phyloP scores from a whole-genome alignment of 2,888 invertebrate species.

The Pristionchus exspectatus region DNA sequence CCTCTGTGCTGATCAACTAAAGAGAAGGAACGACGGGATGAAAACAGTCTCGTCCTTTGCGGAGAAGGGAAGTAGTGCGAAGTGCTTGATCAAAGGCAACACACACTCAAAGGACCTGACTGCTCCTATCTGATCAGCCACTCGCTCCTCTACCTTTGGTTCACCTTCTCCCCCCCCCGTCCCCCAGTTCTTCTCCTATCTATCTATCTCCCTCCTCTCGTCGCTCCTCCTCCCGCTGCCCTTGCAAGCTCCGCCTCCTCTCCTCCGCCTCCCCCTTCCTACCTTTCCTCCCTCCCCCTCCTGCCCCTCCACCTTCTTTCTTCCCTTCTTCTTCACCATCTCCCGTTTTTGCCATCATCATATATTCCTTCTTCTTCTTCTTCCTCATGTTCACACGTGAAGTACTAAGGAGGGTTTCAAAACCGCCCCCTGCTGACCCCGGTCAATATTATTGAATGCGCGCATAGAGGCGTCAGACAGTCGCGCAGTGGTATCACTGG shows the following conservation, averaged over 20 bases:
- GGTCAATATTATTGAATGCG: constrained; percentile 18
- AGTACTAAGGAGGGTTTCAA: neutral
- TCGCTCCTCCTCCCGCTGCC: constrained; percentile 22
- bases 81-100: neutral
- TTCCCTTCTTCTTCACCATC: constrained; percentile 9
- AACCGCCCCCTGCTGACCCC: neutral
- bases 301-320: neutral
- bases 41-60: neutral
- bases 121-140: constrained; percentile 10
- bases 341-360: constrained; percentile 31
- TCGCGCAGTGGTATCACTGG: neutral
- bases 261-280: neutral
- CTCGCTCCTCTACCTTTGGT: neutral
- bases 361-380: neutral
- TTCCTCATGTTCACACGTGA: neutral
- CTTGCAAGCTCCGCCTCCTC: constrained; percentile 22
- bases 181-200: constrained; percentile 39
- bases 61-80: neutral
- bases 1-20: neutral
- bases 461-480: neutral
- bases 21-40: neutral
- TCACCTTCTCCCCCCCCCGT: neutral
- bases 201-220: neutral
- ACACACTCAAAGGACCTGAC: neutral
- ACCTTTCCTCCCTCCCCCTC: neutral